These are phyloP conservation scores for Sycobia sp. DNA, from an alignment of 1,140 invertebrate genomes.

Conservation along the genomic window DNA sequence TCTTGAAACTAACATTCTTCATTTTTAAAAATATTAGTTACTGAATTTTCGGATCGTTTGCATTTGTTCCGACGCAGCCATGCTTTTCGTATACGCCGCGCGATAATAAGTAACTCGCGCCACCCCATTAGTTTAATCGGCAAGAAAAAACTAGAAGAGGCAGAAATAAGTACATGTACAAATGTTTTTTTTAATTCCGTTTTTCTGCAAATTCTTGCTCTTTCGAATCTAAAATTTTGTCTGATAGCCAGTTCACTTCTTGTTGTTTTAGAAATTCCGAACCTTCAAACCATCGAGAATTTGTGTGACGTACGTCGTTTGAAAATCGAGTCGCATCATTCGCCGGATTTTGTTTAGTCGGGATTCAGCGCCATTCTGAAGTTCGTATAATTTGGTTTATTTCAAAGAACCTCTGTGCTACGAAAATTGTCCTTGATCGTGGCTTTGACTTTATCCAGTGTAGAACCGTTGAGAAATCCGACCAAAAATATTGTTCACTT, in stretches of 20 bases:
- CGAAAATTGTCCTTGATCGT: neutral
- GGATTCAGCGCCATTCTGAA: conserved; percentile 54
- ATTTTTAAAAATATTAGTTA: no score
- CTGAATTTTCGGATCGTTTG: no score
- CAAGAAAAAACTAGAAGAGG: no score
- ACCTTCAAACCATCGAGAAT: neutral
- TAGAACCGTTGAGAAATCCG: conserved; percentile 10
- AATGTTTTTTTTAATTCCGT: no score
- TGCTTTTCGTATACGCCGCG: no score
- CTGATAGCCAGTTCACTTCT: neutral
- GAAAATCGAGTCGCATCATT: conserved; percentile 38
- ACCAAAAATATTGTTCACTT: neutral
- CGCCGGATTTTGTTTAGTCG: conserved; percentile 53
- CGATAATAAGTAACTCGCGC: no score
- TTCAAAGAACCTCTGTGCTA: neutral
- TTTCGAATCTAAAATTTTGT: neutral
- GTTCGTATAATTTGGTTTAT: conserved; percentile 25
- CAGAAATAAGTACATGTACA: no score
- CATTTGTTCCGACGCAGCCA: no score
- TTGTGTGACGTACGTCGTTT: no score
- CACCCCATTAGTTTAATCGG: no score
- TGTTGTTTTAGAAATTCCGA: neutral
- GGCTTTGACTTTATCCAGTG: conserved; percentile 41
- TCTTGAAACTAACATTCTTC: no score
- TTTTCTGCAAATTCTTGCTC: no score